Base-by-base conservation (phyloP, 2,888 invertebrate species). In the Actias luna region DNA sequence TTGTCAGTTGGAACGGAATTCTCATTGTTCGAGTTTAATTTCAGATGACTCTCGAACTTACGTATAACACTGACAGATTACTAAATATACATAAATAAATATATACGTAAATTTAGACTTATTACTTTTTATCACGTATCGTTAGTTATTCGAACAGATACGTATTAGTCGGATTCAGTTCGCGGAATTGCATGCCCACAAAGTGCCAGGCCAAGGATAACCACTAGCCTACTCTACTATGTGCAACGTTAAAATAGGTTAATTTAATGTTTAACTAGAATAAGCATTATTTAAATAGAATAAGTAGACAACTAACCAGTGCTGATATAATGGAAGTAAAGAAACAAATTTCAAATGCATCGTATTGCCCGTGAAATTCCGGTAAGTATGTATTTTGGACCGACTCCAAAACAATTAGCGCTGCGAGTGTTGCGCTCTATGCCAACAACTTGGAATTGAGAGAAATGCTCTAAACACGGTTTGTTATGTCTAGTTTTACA, bases 371-470 rank as follows among this genome's bases (percentile, higher is more conserved):
- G 78, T 82, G 85, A 85, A 89, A 88, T 87, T 88, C 82, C 78
- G 80, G 84, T 88, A 87, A 89, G 88, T 87, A 87, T 86, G 86
- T 88, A 87, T 90, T 91, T 92, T 92, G 92, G 92, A 88, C 77
- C 73, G 82, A 73, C 80, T 90, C 92, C 92, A 92, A 90, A 86
- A 88, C 89, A 90, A 90, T 90, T 90, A 92, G 89, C 84, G 84
- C 84, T 80, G 82, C 76, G 63, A 61, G 64, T 64, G 65, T 75
- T 76, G 76, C 75, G 77, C 74, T 78, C 76, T 75, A 77, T 75
- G 81, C 79, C 80, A 79, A 79, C 70, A 70, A 72, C 70, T 67
- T 69, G 71, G 68, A 69, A 69, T 69, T 68, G 69, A 65, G 70
- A 65, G 71, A 76, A 82, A 80, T 76, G 82, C 77, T 79, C 81